Base-by-base conservation (phyloP, 2,888 invertebrate genomes). In the Lymantria monacha region DNA sequence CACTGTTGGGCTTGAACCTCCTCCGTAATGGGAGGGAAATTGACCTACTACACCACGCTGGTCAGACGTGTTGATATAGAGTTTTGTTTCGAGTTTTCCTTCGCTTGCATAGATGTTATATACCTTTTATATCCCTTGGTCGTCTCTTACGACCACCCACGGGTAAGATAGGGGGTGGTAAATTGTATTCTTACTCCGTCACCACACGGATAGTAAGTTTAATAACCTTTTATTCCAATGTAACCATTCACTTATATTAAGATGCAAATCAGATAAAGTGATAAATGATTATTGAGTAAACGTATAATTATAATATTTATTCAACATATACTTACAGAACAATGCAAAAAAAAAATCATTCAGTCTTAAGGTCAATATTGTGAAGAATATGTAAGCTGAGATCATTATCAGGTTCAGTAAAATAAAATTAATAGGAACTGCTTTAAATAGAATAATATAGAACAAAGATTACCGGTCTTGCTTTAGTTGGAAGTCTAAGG, bases 401-500 rank as follows among this genome's bases (percentile, higher is more conserved):
- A 22, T 33, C 7, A 33, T 47, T 47, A 40, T 33, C 31, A 47
- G n/a, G 14, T n/a, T 7, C 31, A 12, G 47, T 33, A 7, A 33
- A 33, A 33, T 12, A 38, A 42, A 48, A 5, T 40, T 48, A 30
- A 44, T 42, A 31, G 31, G 30, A 48, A 13, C 22, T 37, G 15
- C 33, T 49, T 46, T 49, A 31, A 55, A 57, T 44, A 45, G 53
- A 56, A 56, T 51, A 64, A 66, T 55, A 63, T 57, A 57, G 57
- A 62, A 53, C 59, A 54, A 44, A 53, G 55, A 63, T 61, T 59
- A 58, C 57, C 58, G 22, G 63, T 69, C 65, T 74, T 67, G 66
- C 59, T 74, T 70, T 72, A 67, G 69, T 12, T 67, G 64, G 68
- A 73, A 74, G 70, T 70, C 65, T 59, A 65, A 67, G 74, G 74